Evolutionary conservation across 2,113 vertebrate species (phyloP).

Genomic region (Sarotherodon lohbergeri): DNA sequence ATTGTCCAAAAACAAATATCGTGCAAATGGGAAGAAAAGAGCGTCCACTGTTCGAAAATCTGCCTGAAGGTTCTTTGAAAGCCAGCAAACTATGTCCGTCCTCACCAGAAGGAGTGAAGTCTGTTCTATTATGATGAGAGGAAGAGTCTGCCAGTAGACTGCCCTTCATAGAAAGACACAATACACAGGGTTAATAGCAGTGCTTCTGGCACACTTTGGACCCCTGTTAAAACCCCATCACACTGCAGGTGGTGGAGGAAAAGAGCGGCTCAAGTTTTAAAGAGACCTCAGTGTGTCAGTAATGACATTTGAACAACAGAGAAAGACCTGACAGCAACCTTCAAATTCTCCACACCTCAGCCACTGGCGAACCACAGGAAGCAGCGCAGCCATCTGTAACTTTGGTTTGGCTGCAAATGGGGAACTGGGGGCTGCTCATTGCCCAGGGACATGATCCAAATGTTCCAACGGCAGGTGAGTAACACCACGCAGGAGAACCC

Average conservation of each 20-base stretch:
- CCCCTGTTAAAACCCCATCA: slow-evolving; percentile 38
- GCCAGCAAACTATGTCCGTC: slow-evolving; percentile 41
- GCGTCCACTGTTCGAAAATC: slow-evolving; percentile 42
- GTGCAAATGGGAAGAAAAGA: slow-evolving; percentile 32
- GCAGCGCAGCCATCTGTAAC: slow-evolving; percentile 55
- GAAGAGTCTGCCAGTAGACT: slow-evolving; percentile 46
- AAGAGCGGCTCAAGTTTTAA: slow-evolving; percentile 46
- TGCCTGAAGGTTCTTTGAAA: slow-evolving; percentile 38
- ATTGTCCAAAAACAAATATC: slow-evolving; percentile 14
- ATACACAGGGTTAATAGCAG: slow-evolving; percentile 58
- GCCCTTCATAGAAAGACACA: slow-evolving; percentile 46
- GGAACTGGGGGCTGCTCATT: not conserved
- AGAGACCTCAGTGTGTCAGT: slow-evolving; percentile 25
- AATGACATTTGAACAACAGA: slow-evolving; percentile 48
- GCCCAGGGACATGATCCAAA: slow-evolving; percentile 36
- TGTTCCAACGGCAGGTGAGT: slow-evolving; percentile 55
- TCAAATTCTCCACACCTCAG: slow-evolving; percentile 3
- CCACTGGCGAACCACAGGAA: slow-evolving; percentile 27
- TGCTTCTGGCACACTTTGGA: slow-evolving; percentile 57
- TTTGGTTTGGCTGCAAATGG: slow-evolving; percentile 13
- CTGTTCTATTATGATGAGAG: slow-evolving; percentile 36
- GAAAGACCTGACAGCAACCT: slow-evolving; percentile 33
- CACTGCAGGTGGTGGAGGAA: slow-evolving; percentile 53
- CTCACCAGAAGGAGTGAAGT: slow-evolving; percentile 52
- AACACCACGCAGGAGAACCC: slow-evolving; percentile 13